Conservation (phyloP, 2,888 invertebrate genomes). For the Salticus scenicus region DNA sequence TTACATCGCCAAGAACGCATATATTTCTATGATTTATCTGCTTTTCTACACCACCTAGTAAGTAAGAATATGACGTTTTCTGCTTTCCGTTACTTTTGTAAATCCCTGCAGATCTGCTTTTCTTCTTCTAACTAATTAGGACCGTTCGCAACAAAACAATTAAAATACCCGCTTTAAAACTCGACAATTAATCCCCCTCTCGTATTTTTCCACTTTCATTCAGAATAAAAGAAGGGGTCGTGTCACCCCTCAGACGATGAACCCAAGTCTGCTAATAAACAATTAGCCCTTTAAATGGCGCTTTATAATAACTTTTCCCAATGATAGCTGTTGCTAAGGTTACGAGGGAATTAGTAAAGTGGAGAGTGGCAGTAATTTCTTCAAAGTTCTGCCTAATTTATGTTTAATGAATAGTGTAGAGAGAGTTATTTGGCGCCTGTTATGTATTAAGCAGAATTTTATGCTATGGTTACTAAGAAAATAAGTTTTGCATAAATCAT, state of each 20-base stretch:
- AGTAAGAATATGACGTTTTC: background rate
- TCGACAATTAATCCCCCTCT: slow-evolving; percentile 48
- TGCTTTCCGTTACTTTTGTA: background rate
- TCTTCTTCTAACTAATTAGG: slow-evolving; percentile 51
- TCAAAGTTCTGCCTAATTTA: slow-evolving; percentile 46
- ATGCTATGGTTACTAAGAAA: background rate
- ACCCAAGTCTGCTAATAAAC: slow-evolving; percentile 53
- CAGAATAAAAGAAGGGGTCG: slow-evolving; percentile 22
- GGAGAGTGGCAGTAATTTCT: slow-evolving; percentile 15
- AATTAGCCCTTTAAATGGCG: slow-evolving; percentile 67
- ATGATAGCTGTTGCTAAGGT: slow-evolving; percentile 51
- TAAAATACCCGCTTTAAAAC: slow-evolving; percentile 45
- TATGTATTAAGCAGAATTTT: background rate
- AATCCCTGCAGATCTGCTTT: background rate
- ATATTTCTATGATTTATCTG: background rate
- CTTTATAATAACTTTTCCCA: slow-evolving; percentile 62
- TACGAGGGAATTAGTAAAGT: slow-evolving; percentile 31
- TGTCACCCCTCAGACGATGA: slow-evolving; percentile 23
- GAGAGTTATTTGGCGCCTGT: background rate
- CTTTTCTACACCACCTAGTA: too few species aligned
- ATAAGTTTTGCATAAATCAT: too few species aligned
- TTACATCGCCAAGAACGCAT: background rate
- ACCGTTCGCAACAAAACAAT: slow-evolving; percentile 49
- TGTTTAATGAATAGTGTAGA: slow-evolving; percentile 48
- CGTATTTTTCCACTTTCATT: background rate